Conservation (phyloP, 2,113 vertebrate genomes). For the Chlorocebus sabaeus region DNA sequence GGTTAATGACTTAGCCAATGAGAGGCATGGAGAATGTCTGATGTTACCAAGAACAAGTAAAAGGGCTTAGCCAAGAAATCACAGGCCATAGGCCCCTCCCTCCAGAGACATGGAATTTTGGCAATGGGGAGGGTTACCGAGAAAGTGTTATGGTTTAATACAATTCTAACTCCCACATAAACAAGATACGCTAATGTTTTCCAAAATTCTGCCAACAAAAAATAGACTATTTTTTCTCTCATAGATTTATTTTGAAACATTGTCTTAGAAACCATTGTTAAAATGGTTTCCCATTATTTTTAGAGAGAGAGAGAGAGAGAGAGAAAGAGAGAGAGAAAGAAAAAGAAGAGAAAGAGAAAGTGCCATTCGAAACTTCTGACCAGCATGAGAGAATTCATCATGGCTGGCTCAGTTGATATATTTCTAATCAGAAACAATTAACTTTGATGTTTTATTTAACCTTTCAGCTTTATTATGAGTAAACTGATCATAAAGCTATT, state of each 20-base stretch:
- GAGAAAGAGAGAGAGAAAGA: too few relatives aligned
- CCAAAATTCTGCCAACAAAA: background rate
- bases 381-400: background rate
- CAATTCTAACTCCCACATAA: background rate
- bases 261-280: background rate
- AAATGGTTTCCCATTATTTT: background rate
- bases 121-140: background rate
- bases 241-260: background rate
- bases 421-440: constrained; percentile 8
- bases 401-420: background rate
- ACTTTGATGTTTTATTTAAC: constrained; percentile 19
- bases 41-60: background rate
- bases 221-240: background rate
- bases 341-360: background rate
- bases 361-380: background rate
- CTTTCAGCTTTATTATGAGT: background rate
- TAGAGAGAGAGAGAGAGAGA: too few relatives aligned
- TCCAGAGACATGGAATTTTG: background rate
- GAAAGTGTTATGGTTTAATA: background rate
- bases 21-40: background rate
- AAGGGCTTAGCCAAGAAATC: background rate
- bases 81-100: too few relatives aligned
- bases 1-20: background rate
- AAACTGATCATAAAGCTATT: background rate
- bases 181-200: background rate